Conservation (phyloP, 2,113 vertebrate genomes). For the Prietella phreatophila region DNA sequence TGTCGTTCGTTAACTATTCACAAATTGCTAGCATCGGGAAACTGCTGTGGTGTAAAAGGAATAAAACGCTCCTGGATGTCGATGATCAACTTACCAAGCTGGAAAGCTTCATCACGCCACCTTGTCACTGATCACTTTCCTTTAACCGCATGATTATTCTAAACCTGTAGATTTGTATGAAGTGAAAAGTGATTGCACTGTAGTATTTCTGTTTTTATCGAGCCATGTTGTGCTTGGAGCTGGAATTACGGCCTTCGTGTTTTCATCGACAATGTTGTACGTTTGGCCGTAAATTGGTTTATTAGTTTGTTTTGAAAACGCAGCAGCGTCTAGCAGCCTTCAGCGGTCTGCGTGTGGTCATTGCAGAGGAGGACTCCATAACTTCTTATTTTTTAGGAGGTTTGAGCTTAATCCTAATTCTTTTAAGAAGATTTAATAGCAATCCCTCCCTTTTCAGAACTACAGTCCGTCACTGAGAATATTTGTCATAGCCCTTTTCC, state of each 20-base stretch:
- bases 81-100: too few relatives aligned
- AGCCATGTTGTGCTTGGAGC: neutral
- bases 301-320: neutral
- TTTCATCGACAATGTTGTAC: too few relatives aligned
- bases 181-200: too few relatives aligned
- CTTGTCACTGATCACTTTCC: neutral
- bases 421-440: neutral
- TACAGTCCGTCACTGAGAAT: neutral
- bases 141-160: neutral
- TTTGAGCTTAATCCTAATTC: neutral
- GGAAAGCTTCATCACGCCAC: too few relatives aligned
- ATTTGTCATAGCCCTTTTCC: conserved; percentile 6
- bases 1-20: neutral
- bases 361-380: neutral
- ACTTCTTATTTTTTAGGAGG: neutral
- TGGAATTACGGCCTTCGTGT: neutral
- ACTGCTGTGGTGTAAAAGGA: neutral
- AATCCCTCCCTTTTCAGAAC: neutral
- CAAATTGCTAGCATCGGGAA: neutral
- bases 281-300: neutral
- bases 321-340: neutral
- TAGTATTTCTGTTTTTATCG: too few relatives aligned
- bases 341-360: neutral
- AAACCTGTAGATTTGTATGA: neutral
- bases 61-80: neutral